Percentiles rank a stretch among this genome's conserved stretches.
phyloP scores from a whole-genome alignment of 2,888 invertebrate genomes.

The Cataglyphis rosenhaueri region DNA sequence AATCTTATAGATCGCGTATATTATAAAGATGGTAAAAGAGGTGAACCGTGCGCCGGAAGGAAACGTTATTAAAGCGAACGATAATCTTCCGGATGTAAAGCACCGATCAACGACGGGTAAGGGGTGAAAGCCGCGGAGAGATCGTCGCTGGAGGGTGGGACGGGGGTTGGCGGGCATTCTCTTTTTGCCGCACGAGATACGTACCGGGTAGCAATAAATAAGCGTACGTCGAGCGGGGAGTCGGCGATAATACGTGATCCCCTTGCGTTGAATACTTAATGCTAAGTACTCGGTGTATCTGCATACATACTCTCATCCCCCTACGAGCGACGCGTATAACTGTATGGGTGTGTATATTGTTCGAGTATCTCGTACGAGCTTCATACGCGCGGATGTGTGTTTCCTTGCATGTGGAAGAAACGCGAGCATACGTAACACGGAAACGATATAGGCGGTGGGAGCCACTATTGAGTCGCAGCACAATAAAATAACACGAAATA shows the following conservation, averaged over 20 bases:
- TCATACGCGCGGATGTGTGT: slow-evolving; percentile 41
- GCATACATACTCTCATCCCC: slow-evolving; percentile 72
- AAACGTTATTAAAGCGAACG: slow-evolving; percentile 69
- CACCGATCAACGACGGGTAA: slow-evolving; percentile 49
- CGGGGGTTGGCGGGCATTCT: slow-evolving; percentile 63
- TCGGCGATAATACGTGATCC: slow-evolving; percentile 85
- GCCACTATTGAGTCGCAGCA: slow-evolving; percentile 84
- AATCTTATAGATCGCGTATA: slow-evolving; percentile 32
- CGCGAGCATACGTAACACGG: slow-evolving; percentile 77
- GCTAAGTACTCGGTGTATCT: slow-evolving; percentile 84
- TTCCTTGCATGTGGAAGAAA: slow-evolving; percentile 65
- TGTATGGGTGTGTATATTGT: slow-evolving; percentile 38
- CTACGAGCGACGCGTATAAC: slow-evolving; percentile 18
- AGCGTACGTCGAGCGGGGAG: slow-evolving; percentile 81
- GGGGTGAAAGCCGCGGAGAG: slow-evolving; percentile 24
- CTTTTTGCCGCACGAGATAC: slow-evolving; percentile 68
- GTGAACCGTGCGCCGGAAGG: slow-evolving; percentile 59
- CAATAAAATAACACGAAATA: slow-evolving; percentile 85
- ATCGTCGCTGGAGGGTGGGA: slow-evolving; percentile 34
- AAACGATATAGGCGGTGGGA: slow-evolving; percentile 75
- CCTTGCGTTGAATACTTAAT: slow-evolving; percentile 85
- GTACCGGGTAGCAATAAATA: slow-evolving; percentile 82
- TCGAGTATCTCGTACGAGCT: slow-evolving; percentile 55
- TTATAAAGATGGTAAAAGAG: slow-evolving; percentile 53
- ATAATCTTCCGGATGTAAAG: slow-evolving; percentile 73